Evolutionary conservation across 2,113 vertebrate genomes (phyloP).

Genomic region (Ahaetulla prasina): DNA sequence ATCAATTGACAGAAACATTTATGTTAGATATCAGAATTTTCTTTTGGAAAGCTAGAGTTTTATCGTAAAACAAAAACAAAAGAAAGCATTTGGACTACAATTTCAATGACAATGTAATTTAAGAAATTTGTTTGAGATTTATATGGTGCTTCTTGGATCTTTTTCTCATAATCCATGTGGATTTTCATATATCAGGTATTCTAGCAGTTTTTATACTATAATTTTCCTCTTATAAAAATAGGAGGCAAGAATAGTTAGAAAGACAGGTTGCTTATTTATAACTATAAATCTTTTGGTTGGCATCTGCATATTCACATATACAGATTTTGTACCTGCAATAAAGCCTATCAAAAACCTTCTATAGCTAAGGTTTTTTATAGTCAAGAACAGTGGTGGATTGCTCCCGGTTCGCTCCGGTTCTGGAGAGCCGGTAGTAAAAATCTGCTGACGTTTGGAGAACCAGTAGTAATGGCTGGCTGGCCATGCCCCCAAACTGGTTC

Average conservation of each 20-base stretch:
- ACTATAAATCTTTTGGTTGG: neutral
- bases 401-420: too few species aligned
- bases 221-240: neutral
- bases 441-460: too few species aligned
- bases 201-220: neutral
- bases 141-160: neutral
- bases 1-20: neutral
- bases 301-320: neutral
- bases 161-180: neutral
- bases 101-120: neutral
- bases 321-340: neutral
- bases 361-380: neutral
- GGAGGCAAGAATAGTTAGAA: neutral
- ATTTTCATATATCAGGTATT: neutral
- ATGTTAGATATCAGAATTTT: neutral
- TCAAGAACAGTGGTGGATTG: too few species aligned
- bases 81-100: neutral
- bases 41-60: neutral
- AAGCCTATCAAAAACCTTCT: neutral
- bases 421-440: too few species aligned
- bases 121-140: neutral
- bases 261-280: neutral
- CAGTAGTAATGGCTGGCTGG: too few species aligned
- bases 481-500: too few species aligned
- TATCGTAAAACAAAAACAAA: neutral